Evolutionary conservation across 2,113 vertebrate species (phyloP).

Genomic region (Hyaena hyaena): DNA sequence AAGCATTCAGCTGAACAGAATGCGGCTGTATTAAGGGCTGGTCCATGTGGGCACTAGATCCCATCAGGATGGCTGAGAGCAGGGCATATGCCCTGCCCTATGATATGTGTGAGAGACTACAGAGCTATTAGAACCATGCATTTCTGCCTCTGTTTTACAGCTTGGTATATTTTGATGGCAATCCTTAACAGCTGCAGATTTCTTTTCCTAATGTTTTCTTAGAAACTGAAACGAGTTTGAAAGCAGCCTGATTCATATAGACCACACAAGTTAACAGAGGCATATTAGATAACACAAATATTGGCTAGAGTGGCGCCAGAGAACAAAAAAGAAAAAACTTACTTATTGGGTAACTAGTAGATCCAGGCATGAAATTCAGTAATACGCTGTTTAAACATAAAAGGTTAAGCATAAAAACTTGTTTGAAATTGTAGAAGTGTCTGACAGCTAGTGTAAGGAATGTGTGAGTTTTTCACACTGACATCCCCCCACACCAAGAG

Average conservation of each 20-base stretch:
- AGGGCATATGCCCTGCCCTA: neutral
- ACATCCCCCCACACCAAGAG: conserved; percentile 38
- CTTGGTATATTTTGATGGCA: conserved; percentile 73
- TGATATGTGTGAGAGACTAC: neutral
- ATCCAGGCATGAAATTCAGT: conserved; percentile 73
- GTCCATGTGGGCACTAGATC: neutral
- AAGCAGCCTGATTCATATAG: conserved; percentile 71
- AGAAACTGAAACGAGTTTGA: conserved; percentile 69
- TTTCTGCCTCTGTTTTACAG: conserved; percentile 70
- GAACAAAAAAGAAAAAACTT: conserved; percentile 69
- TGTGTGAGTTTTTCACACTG: conserved; percentile 66
- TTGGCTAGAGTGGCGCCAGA: conserved; percentile 63
- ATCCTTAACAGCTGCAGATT: conserved; percentile 75
- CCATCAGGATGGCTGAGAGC: neutral
- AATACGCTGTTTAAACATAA: conserved; percentile 76
- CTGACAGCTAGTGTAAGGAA: conserved; percentile 70
- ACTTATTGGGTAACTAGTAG: conserved; percentile 68
- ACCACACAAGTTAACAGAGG: conserved; percentile 75
- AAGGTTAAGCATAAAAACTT: conserved; percentile 75
- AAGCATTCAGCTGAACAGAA: neutral
- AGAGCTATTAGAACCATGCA: conserved; percentile 41
- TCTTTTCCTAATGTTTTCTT: conserved; percentile 74
- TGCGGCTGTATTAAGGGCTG: neutral
- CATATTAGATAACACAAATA: conserved; percentile 74
- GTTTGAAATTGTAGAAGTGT: conserved; percentile 69